phyloP scores from a whole-genome alignment of 1,140 invertebrate species.

The Nephotettix cincticeps region DNA sequence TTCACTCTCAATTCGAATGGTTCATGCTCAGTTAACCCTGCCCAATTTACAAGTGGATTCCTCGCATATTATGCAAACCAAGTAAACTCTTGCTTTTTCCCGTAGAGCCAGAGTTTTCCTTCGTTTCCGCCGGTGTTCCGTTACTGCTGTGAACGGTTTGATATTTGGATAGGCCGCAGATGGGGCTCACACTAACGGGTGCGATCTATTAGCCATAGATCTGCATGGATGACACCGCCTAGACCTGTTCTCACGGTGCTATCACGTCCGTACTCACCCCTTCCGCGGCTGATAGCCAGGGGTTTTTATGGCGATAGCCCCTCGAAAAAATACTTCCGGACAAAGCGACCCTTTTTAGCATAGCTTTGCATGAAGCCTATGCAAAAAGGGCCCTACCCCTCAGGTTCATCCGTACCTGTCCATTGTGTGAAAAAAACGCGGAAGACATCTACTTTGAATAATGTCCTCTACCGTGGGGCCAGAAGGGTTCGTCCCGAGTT shows the following conservation, averaged over 20 bases:
- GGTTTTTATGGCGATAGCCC: slow-evolving; percentile 14
- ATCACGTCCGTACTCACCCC: not conserved
- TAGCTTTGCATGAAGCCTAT: slow-evolving; percentile 17
- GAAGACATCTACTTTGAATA: slow-evolving; percentile 23
- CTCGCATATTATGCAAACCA: too few relatives aligned
- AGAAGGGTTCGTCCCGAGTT: not conserved
- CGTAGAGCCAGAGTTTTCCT: too few relatives aligned
- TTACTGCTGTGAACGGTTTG: too few relatives aligned
- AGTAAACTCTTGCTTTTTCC: too few relatives aligned
- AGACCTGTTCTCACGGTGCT: not conserved
- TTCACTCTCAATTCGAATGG: too few relatives aligned
- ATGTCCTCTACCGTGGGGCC: not conserved
- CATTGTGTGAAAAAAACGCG: slow-evolving; percentile 17
- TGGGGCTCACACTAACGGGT: not conserved
- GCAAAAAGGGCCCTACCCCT: not conserved
- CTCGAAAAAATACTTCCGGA: slow-evolving; percentile 20
- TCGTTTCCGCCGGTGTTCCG: too few relatives aligned
- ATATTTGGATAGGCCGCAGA: not conserved
- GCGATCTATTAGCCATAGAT: not conserved
- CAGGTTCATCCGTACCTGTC: not conserved
- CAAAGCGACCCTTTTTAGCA: slow-evolving; percentile 5
- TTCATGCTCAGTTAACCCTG: too few relatives aligned
- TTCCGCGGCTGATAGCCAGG: slow-evolving; percentile 1
- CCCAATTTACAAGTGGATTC: too few relatives aligned
- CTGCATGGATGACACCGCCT: slow-evolving; percentile 16